phyloP scores from a whole-genome alignment of 2,888 invertebrate species.

The Lasioglossum marginatum region DNA sequence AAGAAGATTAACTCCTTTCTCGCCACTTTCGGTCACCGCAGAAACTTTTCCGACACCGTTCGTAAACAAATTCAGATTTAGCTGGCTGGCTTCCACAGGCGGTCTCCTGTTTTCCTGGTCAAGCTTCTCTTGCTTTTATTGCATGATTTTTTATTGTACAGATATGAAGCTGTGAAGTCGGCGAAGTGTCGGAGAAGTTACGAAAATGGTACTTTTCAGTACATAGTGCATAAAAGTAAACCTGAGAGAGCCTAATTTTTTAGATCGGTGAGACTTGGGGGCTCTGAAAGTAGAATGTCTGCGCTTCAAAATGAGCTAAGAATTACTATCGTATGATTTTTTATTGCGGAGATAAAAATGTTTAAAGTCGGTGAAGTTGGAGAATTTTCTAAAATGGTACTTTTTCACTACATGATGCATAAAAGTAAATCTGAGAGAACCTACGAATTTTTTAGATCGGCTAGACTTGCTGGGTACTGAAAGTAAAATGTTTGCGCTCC shows the following conservation, averaged over 20 bases:
- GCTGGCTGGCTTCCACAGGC: neutral
- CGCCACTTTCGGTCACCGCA: neutral
- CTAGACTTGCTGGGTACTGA: rapidly evolving
- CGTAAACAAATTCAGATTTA: slow-evolving; percentile 3
- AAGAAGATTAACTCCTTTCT: slow-evolving; percentile 6
- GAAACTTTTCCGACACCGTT: neutral
- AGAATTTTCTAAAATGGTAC: no score
- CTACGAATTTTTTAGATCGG: neutral
- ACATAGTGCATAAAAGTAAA: neutral
- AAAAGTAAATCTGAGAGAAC: neutral
- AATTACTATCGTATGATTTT: rapidly evolving
- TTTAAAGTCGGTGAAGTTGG: no score
- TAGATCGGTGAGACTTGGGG: neutral
- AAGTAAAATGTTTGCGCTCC: neutral
- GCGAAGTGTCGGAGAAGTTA: no score
- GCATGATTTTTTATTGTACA: no score
- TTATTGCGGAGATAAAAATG: no score
- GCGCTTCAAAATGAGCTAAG: neutral
- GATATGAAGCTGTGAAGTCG: no score
- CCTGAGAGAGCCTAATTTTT: neutral
- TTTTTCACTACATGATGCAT: neutral
- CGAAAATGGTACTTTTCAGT: neutral
- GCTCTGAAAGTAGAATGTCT: neutral
- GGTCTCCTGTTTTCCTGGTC: neutral
- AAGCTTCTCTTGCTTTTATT: neutral